A percentile compares a stretch with the other conserved stretches of the same genome.
Conservation (phyloP, 2,888 invertebrate species). For the Rotaria sp. region DNA sequence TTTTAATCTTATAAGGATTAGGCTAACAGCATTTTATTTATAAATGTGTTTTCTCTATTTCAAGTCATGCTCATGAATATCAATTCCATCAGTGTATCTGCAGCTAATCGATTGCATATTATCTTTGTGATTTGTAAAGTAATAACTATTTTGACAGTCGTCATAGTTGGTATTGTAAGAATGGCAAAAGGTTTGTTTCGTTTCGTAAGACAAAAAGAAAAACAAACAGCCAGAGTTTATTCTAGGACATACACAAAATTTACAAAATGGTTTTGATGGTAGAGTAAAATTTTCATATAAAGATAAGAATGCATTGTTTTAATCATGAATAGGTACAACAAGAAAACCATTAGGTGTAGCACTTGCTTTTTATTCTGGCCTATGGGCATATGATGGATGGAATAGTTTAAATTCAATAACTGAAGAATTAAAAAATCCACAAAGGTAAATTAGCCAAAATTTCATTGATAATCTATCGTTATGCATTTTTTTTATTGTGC, state of each 20-base stretch:
- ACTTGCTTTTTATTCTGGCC: conserved; percentile 68
- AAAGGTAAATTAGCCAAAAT: background rate
- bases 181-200: conserved; percentile 33
- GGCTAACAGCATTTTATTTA: too few species aligned
- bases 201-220: background rate
- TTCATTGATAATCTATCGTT: too few species aligned
- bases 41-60: conserved; percentile 43
- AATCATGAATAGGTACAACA: background rate
- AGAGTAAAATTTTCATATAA: background rate
- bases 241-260: background rate
- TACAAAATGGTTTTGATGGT: background rate
- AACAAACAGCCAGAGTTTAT: too few species aligned
- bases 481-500: too few species aligned
- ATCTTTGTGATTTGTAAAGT: conserved; percentile 84
- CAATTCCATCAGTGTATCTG: conserved; percentile 85
- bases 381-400: conserved; percentile 83
- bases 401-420: conserved; percentile 68
- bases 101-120: conserved; percentile 85
- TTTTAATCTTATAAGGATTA: too few species aligned
- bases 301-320: too few species aligned
- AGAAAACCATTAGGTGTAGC: background rate
- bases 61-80: conserved; percentile 79
- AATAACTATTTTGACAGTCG: conserved; percentile 76
- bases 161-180: conserved; percentile 71
- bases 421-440: conserved; percentile 62